Evolutionary conservation across 64 coral and sea anemone genomes (phyloP).

Genomic region (Stichodactyla helianthus): DNA sequence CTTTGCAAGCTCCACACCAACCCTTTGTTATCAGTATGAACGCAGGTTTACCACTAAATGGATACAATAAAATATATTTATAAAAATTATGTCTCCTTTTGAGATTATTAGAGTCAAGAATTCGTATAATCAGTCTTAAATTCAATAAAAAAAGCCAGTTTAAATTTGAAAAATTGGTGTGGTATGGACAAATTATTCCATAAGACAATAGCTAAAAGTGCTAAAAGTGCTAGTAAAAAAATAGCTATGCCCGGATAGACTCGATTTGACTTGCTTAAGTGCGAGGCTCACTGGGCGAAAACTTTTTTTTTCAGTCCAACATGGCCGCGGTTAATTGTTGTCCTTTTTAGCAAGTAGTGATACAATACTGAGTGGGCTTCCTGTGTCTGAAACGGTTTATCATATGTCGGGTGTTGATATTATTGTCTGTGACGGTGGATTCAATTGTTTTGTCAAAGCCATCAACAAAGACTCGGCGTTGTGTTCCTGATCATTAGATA

Average conservation of each 20-base stretch:
- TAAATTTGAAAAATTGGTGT: too few species aligned
- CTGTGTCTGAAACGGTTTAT: neutral
- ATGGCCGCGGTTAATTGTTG: too few species aligned
- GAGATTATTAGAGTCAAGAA: neutral
- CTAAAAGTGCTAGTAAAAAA: too few species aligned
- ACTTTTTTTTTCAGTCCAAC: too few species aligned
- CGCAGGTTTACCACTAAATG: constrained; percentile 71
- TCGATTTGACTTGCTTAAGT: too few species aligned
- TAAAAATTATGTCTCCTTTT: neutral
- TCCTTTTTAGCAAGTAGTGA: too few species aligned
- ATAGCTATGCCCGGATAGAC: too few species aligned
- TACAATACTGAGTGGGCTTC: neutral
- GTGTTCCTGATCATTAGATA: neutral
- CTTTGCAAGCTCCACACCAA: constrained; percentile 88
- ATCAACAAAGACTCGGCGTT: neutral
- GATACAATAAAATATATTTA: neutral
- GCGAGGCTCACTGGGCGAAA: too few species aligned
- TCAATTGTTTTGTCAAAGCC: neutral
- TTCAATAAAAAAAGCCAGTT: too few species aligned
- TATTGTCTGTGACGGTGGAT: neutral
- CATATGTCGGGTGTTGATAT: neutral
- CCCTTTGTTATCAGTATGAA: constrained; percentile 81
- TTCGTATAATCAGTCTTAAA: too few species aligned
- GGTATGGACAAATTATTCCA: too few species aligned
- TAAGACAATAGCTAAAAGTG: too few species aligned